phyloP scores from a whole-genome alignment of 2,797 vertebrate species.

The Gymnoscopelus microlampas region DNA sequence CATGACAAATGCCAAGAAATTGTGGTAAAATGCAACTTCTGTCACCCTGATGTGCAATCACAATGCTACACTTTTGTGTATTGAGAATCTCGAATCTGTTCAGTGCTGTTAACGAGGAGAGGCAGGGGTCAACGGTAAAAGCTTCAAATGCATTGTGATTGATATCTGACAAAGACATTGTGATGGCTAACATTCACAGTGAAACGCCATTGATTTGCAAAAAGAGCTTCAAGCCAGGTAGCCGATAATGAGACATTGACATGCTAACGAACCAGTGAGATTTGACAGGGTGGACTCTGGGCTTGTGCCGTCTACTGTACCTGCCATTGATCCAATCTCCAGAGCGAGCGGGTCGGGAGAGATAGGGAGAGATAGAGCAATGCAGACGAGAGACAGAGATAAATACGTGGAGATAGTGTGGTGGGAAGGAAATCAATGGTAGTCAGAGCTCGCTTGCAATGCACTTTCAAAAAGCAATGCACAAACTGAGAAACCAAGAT shows the following conservation, averaged over 20 bases:
- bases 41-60: conserved; percentile 5
- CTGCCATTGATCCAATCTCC: conserved; percentile 46
- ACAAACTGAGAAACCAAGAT: conserved; percentile 41
- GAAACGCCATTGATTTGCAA: conserved; percentile 28
- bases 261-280: conserved; percentile 46
- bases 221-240: conserved; percentile 32
- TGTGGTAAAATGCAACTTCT: conserved; percentile 13
- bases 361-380: conserved; percentile 5
- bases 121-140: conserved; percentile 28
- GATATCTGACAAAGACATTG: conserved; percentile 4
- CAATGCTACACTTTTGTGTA: too few species aligned
- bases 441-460: conserved; percentile 33
- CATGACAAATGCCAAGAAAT: conserved; percentile 9
- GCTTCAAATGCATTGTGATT: conserved; percentile 11
- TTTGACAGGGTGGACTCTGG: conserved; percentile 40
- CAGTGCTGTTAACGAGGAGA: conserved; percentile 34
- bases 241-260: conserved; percentile 41
- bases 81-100: conserved; percentile 18
- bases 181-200: conserved; percentile 30
- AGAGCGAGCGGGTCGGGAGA: conserved; percentile 1
- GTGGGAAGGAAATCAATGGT: conserved; percentile 46
- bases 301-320: conserved; percentile 17
- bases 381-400: conserved; percentile 13
- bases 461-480: conserved; percentile 35
- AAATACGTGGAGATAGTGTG: conserved; percentile 15